Evolutionary conservation across 2,888 invertebrate genomes (phyloP), one percentile per base, ranked within the genome.

Genomic region (Hecatera dysodea): DNA sequence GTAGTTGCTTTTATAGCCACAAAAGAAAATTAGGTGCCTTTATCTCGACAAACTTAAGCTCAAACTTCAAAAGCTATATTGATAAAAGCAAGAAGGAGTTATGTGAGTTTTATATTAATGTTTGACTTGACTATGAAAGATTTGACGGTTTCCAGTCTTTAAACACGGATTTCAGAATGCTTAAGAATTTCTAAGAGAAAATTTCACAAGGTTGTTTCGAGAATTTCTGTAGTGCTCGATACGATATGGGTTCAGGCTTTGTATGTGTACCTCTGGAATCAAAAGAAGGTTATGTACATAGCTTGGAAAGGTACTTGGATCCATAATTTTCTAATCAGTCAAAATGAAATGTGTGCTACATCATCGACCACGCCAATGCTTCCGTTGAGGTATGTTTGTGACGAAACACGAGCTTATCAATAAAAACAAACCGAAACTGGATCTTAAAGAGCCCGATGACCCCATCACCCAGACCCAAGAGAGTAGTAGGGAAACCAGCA

Each of bases 11-110:
- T 39, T 29, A 33, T n/a, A 60, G 17, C 12, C 48, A 42, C 39
- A 69, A 50, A 42, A 24, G 50, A 50, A 29, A 59, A 39, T 33
- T 24, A 27, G 0, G 7, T 33, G 15, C 27, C 19, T 72, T 48
- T 72, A 48, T 69, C 24, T 39, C n/a, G 29, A 42, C 7, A 24
- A 50, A n/a, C 29, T 59, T 17, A 9, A 73, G 17, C 42, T 61
- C 5, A 22, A 36, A 74, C 44, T 52, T 62, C 19, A 44, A 74
- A 70, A 70, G 39, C 50, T 42, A 72, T 42, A 72, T 73, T 60
- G 50, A 44, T 42, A 59, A 72, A 36, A 44, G n/a, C 33, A 33
- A 42, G 29, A 42, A 29, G 19, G 12, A 62, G 42, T 36, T 27
- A n/a, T 19, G 17, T 50, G 29, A 50, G 24, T 52, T 70, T 74